These are phyloP conservation scores for Drosophila putrida DNA, from an alignment of 2,888 invertebrate genomes.

Conservation along the genomic window DNA sequence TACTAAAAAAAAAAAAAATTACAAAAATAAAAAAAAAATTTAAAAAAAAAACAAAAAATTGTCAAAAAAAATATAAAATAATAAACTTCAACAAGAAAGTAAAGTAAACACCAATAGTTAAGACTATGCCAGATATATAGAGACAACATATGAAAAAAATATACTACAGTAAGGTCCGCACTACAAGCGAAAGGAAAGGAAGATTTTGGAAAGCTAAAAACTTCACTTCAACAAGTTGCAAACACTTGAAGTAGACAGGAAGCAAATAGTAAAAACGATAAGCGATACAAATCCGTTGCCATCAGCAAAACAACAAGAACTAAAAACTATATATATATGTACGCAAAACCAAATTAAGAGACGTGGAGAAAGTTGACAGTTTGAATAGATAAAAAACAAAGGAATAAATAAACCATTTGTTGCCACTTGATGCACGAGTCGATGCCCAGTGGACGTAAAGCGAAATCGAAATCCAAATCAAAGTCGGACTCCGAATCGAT, in stretches of 20 bases:
- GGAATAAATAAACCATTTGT: slow-evolving; percentile 20
- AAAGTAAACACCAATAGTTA: slow-evolving; percentile 49
- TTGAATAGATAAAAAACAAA: neutral
- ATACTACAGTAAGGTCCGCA: slow-evolving; percentile 45
- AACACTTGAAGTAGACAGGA: slow-evolving; percentile 3
- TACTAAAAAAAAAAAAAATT: slow-evolving; percentile 62
- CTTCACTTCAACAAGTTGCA: too few species aligned
- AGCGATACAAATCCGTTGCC: slow-evolving; percentile 3
- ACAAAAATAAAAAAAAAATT: slow-evolving; percentile 53
- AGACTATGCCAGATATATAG: slow-evolving; percentile 56
- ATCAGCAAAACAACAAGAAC: slow-evolving; percentile 1
- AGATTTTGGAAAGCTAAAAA: slow-evolving; percentile 8
- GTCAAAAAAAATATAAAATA: slow-evolving; percentile 36
- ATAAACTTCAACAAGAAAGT: slow-evolving; percentile 23
- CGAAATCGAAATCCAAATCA: slow-evolving; percentile 29
- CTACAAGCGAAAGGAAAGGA: slow-evolving; percentile 32
- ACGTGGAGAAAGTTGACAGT: neutral
- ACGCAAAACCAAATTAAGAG: neutral
- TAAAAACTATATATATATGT: neutral
- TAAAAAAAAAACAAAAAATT: slow-evolving; percentile 39
- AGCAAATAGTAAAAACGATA: neutral
- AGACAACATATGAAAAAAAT: slow-evolving; percentile 32
- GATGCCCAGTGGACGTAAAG: slow-evolving; percentile 42
- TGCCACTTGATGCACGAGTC: slow-evolving; percentile 34
- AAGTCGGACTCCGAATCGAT: slow-evolving; percentile 25